Evolutionary conservation across 1,140 invertebrate genomes (phyloP).

Genomic region (Heterodera carotae): DNA sequence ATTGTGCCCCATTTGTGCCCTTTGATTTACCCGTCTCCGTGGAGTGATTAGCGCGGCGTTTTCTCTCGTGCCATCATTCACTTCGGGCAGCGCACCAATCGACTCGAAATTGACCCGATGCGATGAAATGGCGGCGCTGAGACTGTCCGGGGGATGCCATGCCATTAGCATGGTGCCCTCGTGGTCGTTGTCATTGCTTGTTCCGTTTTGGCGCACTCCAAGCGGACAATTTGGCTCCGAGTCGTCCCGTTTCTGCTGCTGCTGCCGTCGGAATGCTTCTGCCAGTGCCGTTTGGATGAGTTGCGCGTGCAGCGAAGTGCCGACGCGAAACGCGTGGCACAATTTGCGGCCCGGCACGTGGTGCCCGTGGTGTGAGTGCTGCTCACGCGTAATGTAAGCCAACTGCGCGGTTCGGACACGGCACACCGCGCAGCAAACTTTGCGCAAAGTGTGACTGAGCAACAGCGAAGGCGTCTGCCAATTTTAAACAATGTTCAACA

Average conservation of each 20-base stretch:
- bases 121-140: neutral
- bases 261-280: constrained; percentile 5
- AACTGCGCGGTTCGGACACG: constrained; percentile 19
- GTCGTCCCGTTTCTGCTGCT: neutral
- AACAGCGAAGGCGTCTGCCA: neutral
- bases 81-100: neutral
- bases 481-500: neutral
- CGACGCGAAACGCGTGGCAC: constrained; percentile 28
- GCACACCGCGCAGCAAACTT: constrained; percentile 31
- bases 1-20: too few relatives aligned
- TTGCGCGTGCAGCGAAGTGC: constrained; percentile 9
- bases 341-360: constrained; percentile 14
- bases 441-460: constrained; percentile 17
- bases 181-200: neutral
- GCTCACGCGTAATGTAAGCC: constrained; percentile 35
- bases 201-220: neutral
- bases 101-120: neutral
- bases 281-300: constrained; percentile 14
- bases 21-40: neutral
- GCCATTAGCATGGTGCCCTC: neutral
- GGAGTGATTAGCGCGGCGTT: neutral
- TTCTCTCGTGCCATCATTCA: neutral
- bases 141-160: neutral
- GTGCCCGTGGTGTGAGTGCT: neutral
- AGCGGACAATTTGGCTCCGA: neutral